These are phyloP conservation scores for Pandemis heparana DNA, from an alignment of 2,888 invertebrate species.

Conservation along the genomic window DNA sequence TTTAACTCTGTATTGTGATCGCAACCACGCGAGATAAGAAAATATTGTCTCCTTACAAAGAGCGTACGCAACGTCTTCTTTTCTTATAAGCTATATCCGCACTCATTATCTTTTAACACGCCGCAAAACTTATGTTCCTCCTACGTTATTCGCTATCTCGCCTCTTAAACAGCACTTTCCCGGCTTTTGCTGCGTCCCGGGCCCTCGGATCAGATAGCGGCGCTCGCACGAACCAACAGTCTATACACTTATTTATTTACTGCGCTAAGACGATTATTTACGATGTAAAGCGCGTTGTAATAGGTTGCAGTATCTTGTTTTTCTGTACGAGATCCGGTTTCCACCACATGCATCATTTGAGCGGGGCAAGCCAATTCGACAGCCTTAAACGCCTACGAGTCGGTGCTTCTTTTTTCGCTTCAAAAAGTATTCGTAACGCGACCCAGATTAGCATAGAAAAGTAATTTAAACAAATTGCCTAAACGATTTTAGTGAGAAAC, in stretches of 20 bases:
- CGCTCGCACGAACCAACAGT: constrained; percentile 65
- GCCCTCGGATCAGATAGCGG: constrained; percentile 76
- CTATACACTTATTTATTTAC: constrained; percentile 83
- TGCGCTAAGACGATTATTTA: constrained; percentile 80
- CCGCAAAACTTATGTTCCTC: constrained; percentile 76
- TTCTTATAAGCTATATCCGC: constrained; percentile 71
- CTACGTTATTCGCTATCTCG: constrained; percentile 75
- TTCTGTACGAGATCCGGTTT: constrained; percentile 67
- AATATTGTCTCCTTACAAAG: constrained; percentile 72
- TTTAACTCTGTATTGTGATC: constrained; percentile 58
- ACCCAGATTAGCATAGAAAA: constrained; percentile 78
- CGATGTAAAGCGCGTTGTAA: constrained; percentile 75
- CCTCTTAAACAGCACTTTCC: constrained; percentile 79
- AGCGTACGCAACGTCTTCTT: constrained; percentile 72
- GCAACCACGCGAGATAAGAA: constrained; percentile 69
- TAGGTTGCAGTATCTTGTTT: constrained; percentile 77
- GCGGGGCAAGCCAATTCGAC: constrained; percentile 61
- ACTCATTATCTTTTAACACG: constrained; percentile 82
- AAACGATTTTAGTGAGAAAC: constrained; percentile 76
- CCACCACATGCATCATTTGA: constrained; percentile 75
- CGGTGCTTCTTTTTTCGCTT: constrained; percentile 59
- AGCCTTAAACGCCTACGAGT: constrained; percentile 63
- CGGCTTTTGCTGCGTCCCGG: constrained; percentile 69
- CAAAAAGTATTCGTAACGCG: constrained; percentile 75
- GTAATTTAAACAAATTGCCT: constrained; percentile 82